Conservation (phyloP, 2,113 vertebrate species). For the Amphiprion ocellaris region DNA sequence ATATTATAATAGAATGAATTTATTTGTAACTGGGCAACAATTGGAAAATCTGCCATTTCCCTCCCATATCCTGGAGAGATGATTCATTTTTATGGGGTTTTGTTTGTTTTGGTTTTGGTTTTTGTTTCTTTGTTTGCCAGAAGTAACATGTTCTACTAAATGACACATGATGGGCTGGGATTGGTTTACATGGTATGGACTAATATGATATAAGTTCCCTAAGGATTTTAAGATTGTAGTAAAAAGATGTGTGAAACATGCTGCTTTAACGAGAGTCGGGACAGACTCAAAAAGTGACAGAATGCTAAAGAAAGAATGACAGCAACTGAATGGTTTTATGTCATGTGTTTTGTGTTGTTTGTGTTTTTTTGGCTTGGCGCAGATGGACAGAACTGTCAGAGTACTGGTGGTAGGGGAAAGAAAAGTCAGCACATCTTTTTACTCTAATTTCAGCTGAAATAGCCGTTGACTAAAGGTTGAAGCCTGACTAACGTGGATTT, state of each 20-base stretch:
- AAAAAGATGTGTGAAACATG: conserved; percentile 25
- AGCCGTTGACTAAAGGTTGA: no score
- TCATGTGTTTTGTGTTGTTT: not conserved
- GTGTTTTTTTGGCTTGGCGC: not conserved
- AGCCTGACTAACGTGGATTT: no score
- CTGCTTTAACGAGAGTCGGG: conserved; percentile 52
- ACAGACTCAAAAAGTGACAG: not conserved
- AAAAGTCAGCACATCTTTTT: not conserved
- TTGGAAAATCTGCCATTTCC: not conserved
- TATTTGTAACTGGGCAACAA: not conserved
- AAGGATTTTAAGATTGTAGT: conserved; percentile 38
- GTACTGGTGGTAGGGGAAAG: no score
- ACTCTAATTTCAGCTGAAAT: not conserved
- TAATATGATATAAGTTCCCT: not conserved
- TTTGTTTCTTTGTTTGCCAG: not conserved
- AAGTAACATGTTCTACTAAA: not conserved
- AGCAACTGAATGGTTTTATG: conserved; percentile 48
- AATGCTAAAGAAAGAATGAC: conserved; percentile 27
- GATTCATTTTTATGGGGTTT: not conserved
- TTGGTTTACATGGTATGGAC: not conserved
- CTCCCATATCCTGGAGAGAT: not conserved
- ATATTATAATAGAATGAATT: not conserved
- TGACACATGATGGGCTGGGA: not conserved
- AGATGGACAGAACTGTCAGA: no score
- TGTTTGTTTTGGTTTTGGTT: not conserved